Base-by-base conservation (phyloP, 1,140 invertebrate genomes). In the Formica selysi region DNA sequence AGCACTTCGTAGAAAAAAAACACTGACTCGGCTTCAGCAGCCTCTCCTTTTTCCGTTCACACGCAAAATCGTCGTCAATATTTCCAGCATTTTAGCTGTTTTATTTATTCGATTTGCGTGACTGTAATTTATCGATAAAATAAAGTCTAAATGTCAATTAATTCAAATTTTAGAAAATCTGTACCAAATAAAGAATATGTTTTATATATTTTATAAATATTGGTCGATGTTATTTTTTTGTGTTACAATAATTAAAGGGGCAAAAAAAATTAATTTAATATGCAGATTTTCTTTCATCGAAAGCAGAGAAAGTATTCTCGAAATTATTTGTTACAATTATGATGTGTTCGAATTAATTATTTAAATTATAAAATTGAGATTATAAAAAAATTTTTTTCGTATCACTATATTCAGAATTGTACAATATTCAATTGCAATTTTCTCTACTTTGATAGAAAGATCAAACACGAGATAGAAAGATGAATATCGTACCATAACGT, bases 1-100 rank as follows among this genome's bases (percentile, higher is more conserved):
- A 80, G 36, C 48, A 68, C 32, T 36, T 59, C n/a, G 22, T 80
- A 57, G 65, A 80, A 80, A 80, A 80, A 80, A 80, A 80, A 19
- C 7, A 80, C 48, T 29, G 16, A 41, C 48, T 38, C 64, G 8
- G n/a, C 32, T 80, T n/a, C 29, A 80, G 29, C 10, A 16, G 26
- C 10, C 19, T 22, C 26, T 38, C 19, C n/a, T 8, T 79, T 57
- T 26, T 19, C n/a, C 41, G 59, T 19, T 78, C 59, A 19, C 13
- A 6, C 51, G 51, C 13, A 6, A 68, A 80, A 70, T 80, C 16
- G 16, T 1, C 44, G 32, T 0, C n/a, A 22, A 32, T 41, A 41
- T 70, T 80, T 70, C 51, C 51, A 22, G 10, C 5, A 57, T 80
- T 70, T 36, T 70, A 51, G 13, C 48, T 13, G 4, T 57, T 16